Base-by-base conservation (phyloP, 2,113 vertebrate genomes). In the Coregonus clupeaformis region DNA sequence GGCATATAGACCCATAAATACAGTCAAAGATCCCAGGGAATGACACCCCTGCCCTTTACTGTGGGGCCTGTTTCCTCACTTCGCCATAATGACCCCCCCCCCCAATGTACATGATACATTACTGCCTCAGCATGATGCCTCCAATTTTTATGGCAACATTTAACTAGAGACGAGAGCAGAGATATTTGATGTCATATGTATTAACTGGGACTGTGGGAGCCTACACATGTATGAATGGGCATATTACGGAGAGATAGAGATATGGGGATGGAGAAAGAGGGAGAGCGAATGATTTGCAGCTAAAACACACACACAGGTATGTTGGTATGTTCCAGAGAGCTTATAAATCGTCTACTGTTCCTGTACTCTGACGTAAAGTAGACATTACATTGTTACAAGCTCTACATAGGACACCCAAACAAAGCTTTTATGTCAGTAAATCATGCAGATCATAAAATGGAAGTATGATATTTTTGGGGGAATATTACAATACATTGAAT, bases 121-220 rank as follows among this genome's bases (percentile, higher is more conserved):
- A 63, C 4, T 20, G 66, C 18, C 67, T 68, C 59, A 32, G 0
- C 22, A 76, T 64, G 36, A 32, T 66, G 30, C 66, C 69, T 80
- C 68, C 60, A 42, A 24, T 71, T 76, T 59, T 29, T 29, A 74
- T 42, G 63, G 69, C 69, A 69, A 14, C 65, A n/a, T n/a, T 64
- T 72, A 77, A 75, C 16, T 5, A n/a, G 7, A 66, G 76, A 72
- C 45, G 14, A 72, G 68, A n/a, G 16, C 75, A 80, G 80, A 80
- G 83, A 85, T 81, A 81, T 82, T 71, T 78, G 70, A 78, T 88
- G 75, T 79, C 79, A 84, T 81, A 83, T 83, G 78, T 74, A 84
- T 79, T 63, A 79, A 62, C 68, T 6, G 66, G 57, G 80, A 63
- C 52, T 6, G 7, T 14, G 62, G 62, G 66, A 66, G 73, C 9